Evolutionary conservation across 1,140 invertebrate species (phyloP), one percentile per base, ranked within the genome.

Genomic region (Prorops nasuta): DNA sequence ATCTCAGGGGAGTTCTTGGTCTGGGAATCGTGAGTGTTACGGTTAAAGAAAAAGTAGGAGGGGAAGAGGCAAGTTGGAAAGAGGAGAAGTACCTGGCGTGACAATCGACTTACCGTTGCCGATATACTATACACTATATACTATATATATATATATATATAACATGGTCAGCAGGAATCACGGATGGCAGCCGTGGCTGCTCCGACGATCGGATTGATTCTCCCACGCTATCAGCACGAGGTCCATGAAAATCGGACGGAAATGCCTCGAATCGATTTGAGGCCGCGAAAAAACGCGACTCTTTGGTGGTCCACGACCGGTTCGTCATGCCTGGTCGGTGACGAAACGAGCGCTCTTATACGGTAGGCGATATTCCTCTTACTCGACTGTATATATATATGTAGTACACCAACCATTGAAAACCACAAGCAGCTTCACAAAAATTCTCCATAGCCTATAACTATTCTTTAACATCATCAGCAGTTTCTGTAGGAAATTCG

Each of bases 141-240:
- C n/a, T n/a, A n/a, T n/a, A n/a, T n/a, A n/a, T n/a, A n/a, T n/a
- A n/a, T n/a, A n/a, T n/a, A n/a, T n/a, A n/a, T n/a, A 22, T 40
- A 24, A 36, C 28, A 43, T 51, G 44, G 41, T 17, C n/a, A 54
- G 36, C 49, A 57, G 55, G 58, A 67, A 66, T 52, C 48, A 60
- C 58, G 65, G 54, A 58, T 58, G 14, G 14, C 19, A 28, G 16
- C 22, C 36, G 49, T 19, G 38, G n/a, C n/a, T n/a, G n/a, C n/a
- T n/a, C n/a, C n/a, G n/a, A n/a, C n/a, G n/a, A n/a, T n/a, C n/a
- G 48, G 38, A 63, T 64, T 55, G 56, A 55, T 56, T 66, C 59
- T 68, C 66, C 63, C 62, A 66, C 66, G 62, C 58, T 58, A 64
- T 59, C 56, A 57, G 65, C 63, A 66, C 62, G 66, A 60, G 66